Evolutionary conservation across 2,888 invertebrate genomes (phyloP).

Genomic region (Andrena praecox): DNA sequence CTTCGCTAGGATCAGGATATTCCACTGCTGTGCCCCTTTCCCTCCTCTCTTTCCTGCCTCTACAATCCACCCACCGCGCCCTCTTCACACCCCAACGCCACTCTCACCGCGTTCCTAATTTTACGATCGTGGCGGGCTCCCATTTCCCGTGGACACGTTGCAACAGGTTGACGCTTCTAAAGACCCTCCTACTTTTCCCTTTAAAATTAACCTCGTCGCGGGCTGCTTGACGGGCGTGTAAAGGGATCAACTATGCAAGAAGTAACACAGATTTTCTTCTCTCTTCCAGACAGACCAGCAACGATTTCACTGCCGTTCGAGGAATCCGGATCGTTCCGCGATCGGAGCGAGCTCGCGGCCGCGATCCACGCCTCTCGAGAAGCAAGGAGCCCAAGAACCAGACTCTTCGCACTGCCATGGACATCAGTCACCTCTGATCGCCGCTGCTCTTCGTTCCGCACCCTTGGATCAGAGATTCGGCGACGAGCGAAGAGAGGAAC

Average conservation of each 20-base stretch:
- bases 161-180: background rate
- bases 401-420: conserved; percentile 67
- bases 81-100: conserved; percentile 38
- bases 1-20: conserved; percentile 83
- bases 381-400: conserved; percentile 32
- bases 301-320: conserved; percentile 69
- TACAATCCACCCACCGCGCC: conserved; percentile 48
- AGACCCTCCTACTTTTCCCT: background rate
- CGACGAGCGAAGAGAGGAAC: conserved; percentile 21
- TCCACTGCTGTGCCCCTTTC: conserved; percentile 53
- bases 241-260: background rate
- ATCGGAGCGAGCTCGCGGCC: conserved; percentile 45
- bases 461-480: conserved; percentile 9
- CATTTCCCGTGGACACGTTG: no score
- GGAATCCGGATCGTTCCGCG: conserved; percentile 58
- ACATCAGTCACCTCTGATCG: conserved; percentile 67
- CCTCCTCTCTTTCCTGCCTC: conserved; percentile 16
- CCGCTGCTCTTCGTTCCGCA: conserved; percentile 57
- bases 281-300: conserved; percentile 66
- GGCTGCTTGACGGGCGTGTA: background rate
- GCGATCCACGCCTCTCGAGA: conserved; percentile 47
- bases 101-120: conserved; percentile 40
- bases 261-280: conserved; percentile 15
- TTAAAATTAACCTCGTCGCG: background rate
- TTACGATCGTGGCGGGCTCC: conserved; percentile 7